Base-by-base conservation (phyloP, 1,140 invertebrate species). In the Wasmannia auropunctata region DNA sequence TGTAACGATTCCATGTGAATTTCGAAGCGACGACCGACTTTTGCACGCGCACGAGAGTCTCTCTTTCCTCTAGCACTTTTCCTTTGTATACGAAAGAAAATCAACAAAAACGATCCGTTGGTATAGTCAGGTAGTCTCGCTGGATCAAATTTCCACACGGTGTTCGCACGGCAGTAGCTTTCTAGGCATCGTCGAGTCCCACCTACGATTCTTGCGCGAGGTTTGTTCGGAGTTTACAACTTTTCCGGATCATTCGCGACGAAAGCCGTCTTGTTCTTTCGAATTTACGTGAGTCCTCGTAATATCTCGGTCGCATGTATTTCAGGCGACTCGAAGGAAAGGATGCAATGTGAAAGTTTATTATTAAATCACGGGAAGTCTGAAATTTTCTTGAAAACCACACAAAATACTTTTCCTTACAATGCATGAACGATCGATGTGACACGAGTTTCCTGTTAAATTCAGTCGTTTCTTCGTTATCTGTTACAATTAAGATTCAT, bases 361-460 rank as follows among this genome's bases (percentile, higher is more conserved):
- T 31, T 72, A 72, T 81, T 81, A 56, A 58, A 72, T 81, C 22
- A 67, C 34, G 22, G 40, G 22, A 79, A 25, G 1, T 65, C 43
- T 79, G n/a, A 16, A 79, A 79, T 67, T 67, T 76, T 77, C 75
- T 77, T n/a, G n/a, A n/a, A n/a, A n/a, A n/a, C n/a, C n/a, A n/a
- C 16, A n/a, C 16, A 49, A 67, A 37, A 37, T 37, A 16, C 8
- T 67, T 6, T 14, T 25, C 22, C 0, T 19, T 7, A 49, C 19
- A n/a, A n/a, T n/a, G 8, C 31, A 31, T 49, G 40, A 79, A 63
- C 28, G n/a, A 65, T 51, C n/a, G 19, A 75, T 31, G 43, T 40
- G 31, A 79, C 3, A 19, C 22, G 1, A 51, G 6, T 51, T 51
- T 79, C 14, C 10, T 28, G 37, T 31, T 62, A 60, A 77, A 63